Percentiles rank a stretch among this genome's conserved stretches.
phyloP scores from a whole-genome alignment of 35 echinoderm and acorn worm genomes.

The Heliocidaris erythrogramma region DNA sequence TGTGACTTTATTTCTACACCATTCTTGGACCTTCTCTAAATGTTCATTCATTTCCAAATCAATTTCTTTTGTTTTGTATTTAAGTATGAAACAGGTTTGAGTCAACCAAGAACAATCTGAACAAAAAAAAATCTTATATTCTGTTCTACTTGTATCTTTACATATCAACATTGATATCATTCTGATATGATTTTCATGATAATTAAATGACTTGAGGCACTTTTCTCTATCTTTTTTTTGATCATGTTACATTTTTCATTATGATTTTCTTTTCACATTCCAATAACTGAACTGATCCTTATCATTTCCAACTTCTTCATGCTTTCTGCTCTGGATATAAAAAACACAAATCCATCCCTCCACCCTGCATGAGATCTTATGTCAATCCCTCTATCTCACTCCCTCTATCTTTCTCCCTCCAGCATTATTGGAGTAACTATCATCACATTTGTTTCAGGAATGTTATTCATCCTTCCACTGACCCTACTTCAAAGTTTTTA shows the following conservation, averaged over 20 bases:
- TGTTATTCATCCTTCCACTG: neutral
- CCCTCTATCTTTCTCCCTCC: neutral
- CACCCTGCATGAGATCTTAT: neutral
- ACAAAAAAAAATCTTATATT: too few species aligned
- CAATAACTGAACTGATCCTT: neutral
- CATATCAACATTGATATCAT: too few species aligned
- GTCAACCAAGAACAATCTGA: too few species aligned
- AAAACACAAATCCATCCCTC: neutral
- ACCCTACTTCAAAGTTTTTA: neutral
- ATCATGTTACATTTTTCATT: neutral
- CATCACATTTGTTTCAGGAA: slow-evolving; percentile 13
- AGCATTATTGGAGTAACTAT: neutral
- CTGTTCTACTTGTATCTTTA: too few species aligned
- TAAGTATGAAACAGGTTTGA: too few species aligned
- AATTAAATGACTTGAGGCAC: neutral
- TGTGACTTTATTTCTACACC: too few species aligned
- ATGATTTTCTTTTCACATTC: neutral
- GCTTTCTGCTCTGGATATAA: neutral
- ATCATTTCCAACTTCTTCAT: neutral
- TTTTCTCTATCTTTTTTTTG: neutral
- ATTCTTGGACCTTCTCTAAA: too few species aligned
- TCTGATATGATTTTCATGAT: too few species aligned
- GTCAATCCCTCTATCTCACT: neutral
- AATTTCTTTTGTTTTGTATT: too few species aligned
- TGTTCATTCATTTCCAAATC: too few species aligned